A percentile compares a stretch with the other conserved stretches of the same genome.
Conservation (phyloP, 2,113 vertebrate species). For the Theristicus caerulescens region DNA sequence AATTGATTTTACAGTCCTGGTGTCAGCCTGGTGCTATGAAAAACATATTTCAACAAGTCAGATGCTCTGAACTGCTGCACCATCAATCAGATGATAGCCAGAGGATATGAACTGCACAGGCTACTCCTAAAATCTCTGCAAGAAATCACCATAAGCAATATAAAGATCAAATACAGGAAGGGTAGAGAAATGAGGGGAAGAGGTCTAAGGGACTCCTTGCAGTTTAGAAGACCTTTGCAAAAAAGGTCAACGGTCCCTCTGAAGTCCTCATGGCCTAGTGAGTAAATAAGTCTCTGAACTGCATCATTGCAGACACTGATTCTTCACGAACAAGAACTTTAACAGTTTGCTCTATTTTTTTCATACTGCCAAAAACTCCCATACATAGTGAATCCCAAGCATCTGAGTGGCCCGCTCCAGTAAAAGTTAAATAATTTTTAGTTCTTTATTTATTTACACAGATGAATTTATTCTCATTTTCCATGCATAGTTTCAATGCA, state of each 20-base stretch:
- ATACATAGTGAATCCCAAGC: background rate
- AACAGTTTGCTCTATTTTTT: background rate
- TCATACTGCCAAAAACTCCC: background rate
- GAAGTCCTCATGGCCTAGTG: background rate
- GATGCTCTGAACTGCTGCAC: background rate
- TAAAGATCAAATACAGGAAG: background rate
- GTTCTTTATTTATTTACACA: background rate
- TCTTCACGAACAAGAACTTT: background rate
- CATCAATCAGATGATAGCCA: background rate
- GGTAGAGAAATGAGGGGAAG: background rate
- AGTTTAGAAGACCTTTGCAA: background rate
- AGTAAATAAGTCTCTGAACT: background rate
- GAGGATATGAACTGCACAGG: background rate
- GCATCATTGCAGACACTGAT: background rate
- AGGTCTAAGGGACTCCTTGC: background rate
- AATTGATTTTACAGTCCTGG: background rate
- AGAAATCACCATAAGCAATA: background rate
- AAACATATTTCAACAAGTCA: background rate
- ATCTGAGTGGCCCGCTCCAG: accelerated
- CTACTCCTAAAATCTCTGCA: background rate
- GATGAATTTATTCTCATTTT: background rate
- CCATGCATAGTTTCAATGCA: accelerated
- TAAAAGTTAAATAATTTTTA: background rate
- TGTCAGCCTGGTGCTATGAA: background rate
- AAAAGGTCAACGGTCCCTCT: background rate